A percentile compares a stretch with the other conserved stretches of the same genome.
phyloP scores from a whole-genome alignment of 2,888 invertebrate genomes.

The Agrilus mali region DNA sequence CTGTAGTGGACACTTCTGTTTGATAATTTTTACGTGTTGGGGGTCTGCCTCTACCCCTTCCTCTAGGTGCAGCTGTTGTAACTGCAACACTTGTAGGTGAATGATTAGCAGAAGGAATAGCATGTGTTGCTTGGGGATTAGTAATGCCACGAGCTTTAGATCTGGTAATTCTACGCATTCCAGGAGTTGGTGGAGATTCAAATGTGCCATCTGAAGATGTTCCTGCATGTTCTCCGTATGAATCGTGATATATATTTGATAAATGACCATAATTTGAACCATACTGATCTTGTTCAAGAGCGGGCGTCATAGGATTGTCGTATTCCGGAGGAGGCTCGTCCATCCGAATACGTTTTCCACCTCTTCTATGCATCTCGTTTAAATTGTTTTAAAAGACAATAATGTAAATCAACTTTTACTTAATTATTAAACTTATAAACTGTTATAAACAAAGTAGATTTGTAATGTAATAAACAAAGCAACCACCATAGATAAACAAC shows the following conservation, averaged over 20 bases:
- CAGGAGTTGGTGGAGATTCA: conserved; percentile 44
- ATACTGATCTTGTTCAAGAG: conserved; percentile 39
- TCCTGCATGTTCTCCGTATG: conserved; percentile 26
- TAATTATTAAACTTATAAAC: too few species aligned
- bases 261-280: conserved; percentile 31
- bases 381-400: too few species aligned
- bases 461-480: too few species aligned
- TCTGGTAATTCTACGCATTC: conserved; percentile 51
- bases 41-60: conserved; percentile 37
- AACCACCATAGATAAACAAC: too few species aligned
- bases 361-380: conserved; percentile 61
- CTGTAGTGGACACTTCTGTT: conserved; percentile 37
- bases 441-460: too few species aligned
- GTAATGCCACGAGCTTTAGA: conserved; percentile 40
- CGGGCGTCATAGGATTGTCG: conserved; percentile 53
- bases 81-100: conserved; percentile 28
- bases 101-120: conserved; percentile 36
- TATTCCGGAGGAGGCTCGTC: conserved; percentile 84
- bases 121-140: conserved; percentile 17
- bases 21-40: conserved; percentile 39
- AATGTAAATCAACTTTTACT: too few species aligned
- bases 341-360: conserved; percentile 86
- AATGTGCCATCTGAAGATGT: conserved; percentile 30
- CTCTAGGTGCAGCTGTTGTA: conserved; percentile 25
- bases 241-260: conserved; percentile 22